Evolutionary conservation across 1,140 invertebrate genomes (phyloP), one percentile per base, ranked within the genome.

Genomic region (Dermatophagoides farinae): DNA sequence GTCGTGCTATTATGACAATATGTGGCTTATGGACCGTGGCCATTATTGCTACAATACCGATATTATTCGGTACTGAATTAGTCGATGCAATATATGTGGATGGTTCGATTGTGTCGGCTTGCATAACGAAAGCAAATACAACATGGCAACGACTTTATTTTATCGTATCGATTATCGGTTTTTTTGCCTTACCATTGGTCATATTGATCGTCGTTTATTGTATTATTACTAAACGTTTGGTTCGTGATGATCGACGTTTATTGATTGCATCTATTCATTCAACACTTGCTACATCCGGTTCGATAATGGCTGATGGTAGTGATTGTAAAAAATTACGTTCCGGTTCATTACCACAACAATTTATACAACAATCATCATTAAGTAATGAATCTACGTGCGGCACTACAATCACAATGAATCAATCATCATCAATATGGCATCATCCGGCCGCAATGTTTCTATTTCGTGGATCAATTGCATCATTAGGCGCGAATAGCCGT

Each of bases 1-100:
- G 85, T 1, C 76, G 86, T 61, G 86, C 87, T 0, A 79, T 84
- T 5, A 74, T 86, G 49, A 84, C 91, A 53, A 89, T 88, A 67
- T 72, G 84, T 0, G 70, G 84, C 39, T 82, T 88, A 20, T 93
- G 89, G 89, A 75, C 83, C 66, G 76, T 86, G 41, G 85, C 86
- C 1, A 82, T 83, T 2, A 68, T 88, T 12, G 85, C 86, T 67
- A 88, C 86, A 61, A 87, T 64, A 18, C 71, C 71, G 2, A 64
- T 72, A 16, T 58, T 71, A n/a, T 53, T 67, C 43, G 69, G 70
- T 31, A 61, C 68, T 37, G 79, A 81, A 46, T 85, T 84, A 75
- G 74, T 77, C 46, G 78, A 79, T 64, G 51, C 63, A 23, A 71
- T 77, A 51, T 84, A 84, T 71, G 72, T 78, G 62, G 82, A 86